Percentiles rank a stretch among this genome's conserved stretches.
These are phyloP conservation scores for Mormyrus proboscirostris DNA, from an alignment of 2,797 vertebrate genomes.

Conservation along the genomic window DNA sequence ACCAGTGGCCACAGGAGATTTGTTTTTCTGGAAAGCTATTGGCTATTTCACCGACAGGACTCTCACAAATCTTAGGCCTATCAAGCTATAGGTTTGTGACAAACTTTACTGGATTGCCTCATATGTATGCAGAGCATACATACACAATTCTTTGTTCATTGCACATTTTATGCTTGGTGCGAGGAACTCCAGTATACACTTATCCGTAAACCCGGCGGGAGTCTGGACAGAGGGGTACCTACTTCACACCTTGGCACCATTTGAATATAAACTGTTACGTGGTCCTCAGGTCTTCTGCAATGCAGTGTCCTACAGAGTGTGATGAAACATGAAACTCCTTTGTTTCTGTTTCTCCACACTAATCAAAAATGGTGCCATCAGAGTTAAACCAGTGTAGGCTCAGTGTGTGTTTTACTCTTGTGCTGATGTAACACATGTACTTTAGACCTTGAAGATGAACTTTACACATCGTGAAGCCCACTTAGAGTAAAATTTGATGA, in stretches of 20 bases:
- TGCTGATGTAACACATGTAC: neutral
- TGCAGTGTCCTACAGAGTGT: neutral
- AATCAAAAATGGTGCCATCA: slow-evolving; percentile 31
- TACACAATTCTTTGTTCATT: neutral
- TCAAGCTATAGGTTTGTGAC: neutral
- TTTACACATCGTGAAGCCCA: neutral
- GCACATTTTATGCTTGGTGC: neutral
- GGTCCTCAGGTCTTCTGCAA: neutral
- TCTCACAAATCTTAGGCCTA: neutral
- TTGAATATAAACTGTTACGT: neutral
- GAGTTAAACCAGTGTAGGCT: slow-evolving; percentile 36
- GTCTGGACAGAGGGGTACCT: neutral
- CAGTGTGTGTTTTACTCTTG: neutral
- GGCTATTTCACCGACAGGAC: neutral
- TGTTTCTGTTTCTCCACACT: neutral
- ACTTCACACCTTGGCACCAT: neutral
- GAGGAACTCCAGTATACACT: neutral
- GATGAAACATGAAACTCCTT: neutral
- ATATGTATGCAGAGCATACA: neutral
- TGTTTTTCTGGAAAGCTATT: slow-evolving; percentile 15
- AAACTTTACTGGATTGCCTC: neutral
- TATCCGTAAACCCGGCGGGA: neutral
- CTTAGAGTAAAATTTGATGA: neutral
- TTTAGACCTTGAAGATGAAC: neutral
- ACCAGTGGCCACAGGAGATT: slow-evolving; percentile 39